phyloP scores from a whole-genome alignment of 2,888 invertebrate genomes.

The Sepioteuthis lessoniana region DNA sequence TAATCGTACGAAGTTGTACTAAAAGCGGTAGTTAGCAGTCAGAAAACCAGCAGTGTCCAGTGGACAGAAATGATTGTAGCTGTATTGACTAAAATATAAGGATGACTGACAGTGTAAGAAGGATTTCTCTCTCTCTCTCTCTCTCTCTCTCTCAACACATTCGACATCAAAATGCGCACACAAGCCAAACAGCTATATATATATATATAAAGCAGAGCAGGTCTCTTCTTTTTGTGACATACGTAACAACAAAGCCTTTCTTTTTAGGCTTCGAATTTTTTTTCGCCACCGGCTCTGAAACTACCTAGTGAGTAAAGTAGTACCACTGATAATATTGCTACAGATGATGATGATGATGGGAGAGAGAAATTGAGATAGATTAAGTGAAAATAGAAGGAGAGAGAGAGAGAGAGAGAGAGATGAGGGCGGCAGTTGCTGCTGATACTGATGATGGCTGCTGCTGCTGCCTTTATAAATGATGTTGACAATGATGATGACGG shows the following conservation, averaged over 20 bases:
- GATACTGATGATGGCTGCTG: conserved; percentile 1
- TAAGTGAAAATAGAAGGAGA: not conserved
- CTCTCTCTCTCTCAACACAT: not conserved
- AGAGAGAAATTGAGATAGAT: not conserved
- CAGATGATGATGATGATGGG: not conserved
- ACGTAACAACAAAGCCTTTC: conserved; percentile 33
- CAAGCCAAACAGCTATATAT: not conserved
- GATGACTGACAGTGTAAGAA: not conserved
- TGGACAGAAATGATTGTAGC: not conserved
- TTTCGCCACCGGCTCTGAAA: conserved; percentile 33
- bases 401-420: not conserved
- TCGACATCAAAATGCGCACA: not conserved
- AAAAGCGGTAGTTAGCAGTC: not conserved
- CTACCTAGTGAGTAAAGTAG: not conserved
- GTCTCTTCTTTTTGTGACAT: not conserved
- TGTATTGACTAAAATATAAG: not conserved
- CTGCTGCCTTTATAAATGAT: not conserved
- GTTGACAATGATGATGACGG: conserved; percentile 20
- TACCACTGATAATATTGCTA: conserved; percentile 2
- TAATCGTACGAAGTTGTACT: not conserved
- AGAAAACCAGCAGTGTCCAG: not conserved
- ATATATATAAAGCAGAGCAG: not conserved
- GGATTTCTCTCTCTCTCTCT: not conserved
- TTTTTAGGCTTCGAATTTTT: not conserved
- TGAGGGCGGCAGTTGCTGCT: not conserved